These are phyloP conservation scores for Vireo altiloquus DNA, from an alignment of 2,113 vertebrate species.

Conservation along the genomic window DNA sequence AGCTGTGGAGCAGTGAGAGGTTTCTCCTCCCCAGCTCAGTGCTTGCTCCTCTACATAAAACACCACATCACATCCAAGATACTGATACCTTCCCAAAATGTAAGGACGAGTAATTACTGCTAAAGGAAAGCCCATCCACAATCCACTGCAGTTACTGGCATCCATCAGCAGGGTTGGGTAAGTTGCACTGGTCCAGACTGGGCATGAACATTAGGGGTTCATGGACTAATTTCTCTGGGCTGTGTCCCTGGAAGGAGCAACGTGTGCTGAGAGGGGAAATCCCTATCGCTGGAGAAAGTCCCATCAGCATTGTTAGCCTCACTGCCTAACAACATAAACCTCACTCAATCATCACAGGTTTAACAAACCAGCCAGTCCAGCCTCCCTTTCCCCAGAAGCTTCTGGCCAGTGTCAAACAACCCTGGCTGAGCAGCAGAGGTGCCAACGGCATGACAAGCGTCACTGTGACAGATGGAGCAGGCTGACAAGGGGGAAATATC, in stretches of 20 bases:
- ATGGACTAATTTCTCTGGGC: neutral
- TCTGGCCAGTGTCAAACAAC: neutral
- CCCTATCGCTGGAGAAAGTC: neutral
- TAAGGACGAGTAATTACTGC: neutral
- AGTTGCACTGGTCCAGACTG: neutral
- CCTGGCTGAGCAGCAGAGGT: neutral
- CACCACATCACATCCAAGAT: neutral
- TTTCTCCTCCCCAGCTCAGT: neutral
- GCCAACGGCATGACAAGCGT: rapidly evolving
- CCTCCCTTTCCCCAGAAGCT: neutral
- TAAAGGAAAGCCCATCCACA: neutral
- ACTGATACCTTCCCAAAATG: neutral
- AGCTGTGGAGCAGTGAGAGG: neutral
- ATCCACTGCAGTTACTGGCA: neutral
- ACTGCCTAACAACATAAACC: neutral
- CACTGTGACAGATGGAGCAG: neutral
- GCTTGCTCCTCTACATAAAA: neutral
- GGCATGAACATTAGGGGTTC: neutral
- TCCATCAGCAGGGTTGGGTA: neutral
- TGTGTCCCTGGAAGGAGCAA: neutral
- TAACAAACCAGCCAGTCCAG: neutral
- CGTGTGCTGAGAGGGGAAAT: neutral
- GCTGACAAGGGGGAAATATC: neutral
- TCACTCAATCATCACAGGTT: neutral
- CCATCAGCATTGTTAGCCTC: neutral